Conservation (phyloP, 2,113 vertebrate genomes). For the Zootoca vivipara region DNA sequence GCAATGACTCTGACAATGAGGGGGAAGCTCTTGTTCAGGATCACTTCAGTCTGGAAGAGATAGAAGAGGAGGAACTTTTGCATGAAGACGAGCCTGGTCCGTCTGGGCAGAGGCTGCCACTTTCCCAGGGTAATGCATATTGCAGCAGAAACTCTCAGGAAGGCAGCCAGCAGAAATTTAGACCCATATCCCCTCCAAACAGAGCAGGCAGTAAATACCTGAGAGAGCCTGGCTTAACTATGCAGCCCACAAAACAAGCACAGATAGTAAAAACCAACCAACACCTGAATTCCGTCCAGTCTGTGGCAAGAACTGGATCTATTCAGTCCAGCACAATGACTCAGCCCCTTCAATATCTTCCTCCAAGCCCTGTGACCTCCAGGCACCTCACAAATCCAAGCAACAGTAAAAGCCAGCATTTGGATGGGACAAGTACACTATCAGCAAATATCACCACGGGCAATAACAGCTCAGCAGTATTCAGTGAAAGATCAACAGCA, state of each 20-base stretch:
- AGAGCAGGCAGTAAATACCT: slow-evolving; percentile 73
- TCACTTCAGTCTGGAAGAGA: slow-evolving; percentile 66
- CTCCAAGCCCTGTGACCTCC: slow-evolving; percentile 85
- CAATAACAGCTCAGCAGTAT: slow-evolving; percentile 41
- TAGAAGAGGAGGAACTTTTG: slow-evolving; percentile 71
- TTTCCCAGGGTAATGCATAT: slow-evolving; percentile 57
- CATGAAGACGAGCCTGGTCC: slow-evolving; percentile 54
- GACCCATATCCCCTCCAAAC: slow-evolving; percentile 77
- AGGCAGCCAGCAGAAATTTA: slow-evolving; percentile 73
- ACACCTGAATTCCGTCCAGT: slow-evolving; percentile 83
- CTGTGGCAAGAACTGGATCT: slow-evolving; percentile 61
- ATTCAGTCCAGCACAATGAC: slow-evolving; percentile 66
- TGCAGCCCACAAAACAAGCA: slow-evolving; percentile 92
- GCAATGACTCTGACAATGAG: slow-evolving; percentile 84
- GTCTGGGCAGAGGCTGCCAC: slow-evolving; percentile 73
- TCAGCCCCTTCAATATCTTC: slow-evolving; percentile 77
- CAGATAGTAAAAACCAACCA: slow-evolving; percentile 97
- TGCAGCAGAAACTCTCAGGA: slow-evolving; percentile 81
- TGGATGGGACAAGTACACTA: slow-evolving; percentile 46
- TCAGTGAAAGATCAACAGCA: slow-evolving; percentile 70
- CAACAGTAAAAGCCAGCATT: slow-evolving; percentile 48
- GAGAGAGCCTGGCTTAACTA: slow-evolving; percentile 81
- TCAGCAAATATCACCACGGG: background rate
- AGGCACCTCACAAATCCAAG: slow-evolving; percentile 67
- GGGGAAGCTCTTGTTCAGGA: slow-evolving; percentile 72